Conservation (phyloP, 2,888 invertebrate species). For the Synergus gifuensis region DNA sequence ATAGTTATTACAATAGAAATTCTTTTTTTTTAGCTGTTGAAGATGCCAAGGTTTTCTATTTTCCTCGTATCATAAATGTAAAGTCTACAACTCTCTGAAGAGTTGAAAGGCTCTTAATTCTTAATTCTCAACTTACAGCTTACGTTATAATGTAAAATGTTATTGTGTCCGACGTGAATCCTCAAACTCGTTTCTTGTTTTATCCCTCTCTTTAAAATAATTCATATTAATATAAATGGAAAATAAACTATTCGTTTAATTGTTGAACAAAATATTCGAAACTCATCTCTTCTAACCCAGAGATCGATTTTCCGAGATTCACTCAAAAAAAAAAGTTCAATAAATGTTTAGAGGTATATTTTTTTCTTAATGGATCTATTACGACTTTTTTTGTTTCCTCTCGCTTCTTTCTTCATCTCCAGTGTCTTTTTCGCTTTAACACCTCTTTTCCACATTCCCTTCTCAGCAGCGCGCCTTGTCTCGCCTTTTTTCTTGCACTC, state of each 20-base stretch:
- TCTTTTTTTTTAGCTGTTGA: too few relatives aligned
- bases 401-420: background rate
- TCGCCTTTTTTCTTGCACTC: slow-evolving; percentile 45
- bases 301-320: background rate
- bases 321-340: background rate
- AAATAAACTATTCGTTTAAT: too few relatives aligned
- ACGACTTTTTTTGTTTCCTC: slow-evolving; percentile 32
- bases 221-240: too few relatives aligned
- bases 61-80: too few relatives aligned
- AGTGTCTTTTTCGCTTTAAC: slow-evolving; percentile 51
- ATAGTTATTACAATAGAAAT: background rate
- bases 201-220: too few relatives aligned
- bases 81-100: background rate
- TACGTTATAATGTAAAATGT: background rate
- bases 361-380: slow-evolving; percentile 24
- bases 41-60: too few relatives aligned
- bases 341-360: too few relatives aligned
- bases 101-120: background rate
- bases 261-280: background rate
- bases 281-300: background rate
- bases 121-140: background rate
- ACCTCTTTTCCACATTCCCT: slow-evolving; percentile 51
- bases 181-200: background rate
- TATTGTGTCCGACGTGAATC: background rate
- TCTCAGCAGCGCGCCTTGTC: slow-evolving; percentile 45